Evolutionary conservation across 1,140 invertebrate species (phyloP).

Genomic region (Trialeurodes vaporariorum): DNA sequence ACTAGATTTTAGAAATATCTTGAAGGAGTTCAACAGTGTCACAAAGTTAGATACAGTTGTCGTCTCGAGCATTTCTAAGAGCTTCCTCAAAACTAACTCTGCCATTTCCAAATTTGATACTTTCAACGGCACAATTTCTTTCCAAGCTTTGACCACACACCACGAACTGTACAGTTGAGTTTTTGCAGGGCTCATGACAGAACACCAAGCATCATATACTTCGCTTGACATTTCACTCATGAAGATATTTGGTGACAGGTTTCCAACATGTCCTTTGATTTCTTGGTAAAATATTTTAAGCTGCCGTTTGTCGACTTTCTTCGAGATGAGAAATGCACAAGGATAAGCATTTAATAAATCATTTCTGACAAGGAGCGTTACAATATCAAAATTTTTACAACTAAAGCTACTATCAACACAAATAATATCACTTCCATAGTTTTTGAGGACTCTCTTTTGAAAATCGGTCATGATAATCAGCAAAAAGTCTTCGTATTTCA

Average conservation of each 20-base stretch:
- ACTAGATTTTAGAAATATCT: not conserved
- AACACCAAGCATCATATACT: slow-evolving; percentile 8
- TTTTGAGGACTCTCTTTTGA: not conserved
- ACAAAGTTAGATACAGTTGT: not conserved
- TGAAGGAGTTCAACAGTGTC: slow-evolving; percentile 1
- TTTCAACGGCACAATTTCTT: not conserved
- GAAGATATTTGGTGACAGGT: slow-evolving; percentile 7
- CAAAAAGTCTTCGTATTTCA: not conserved
- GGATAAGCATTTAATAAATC: slow-evolving; percentile 7
- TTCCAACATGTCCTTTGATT: slow-evolving; percentile 1
- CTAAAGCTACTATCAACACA: not conserved
- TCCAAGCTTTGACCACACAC: slow-evolving; percentile 3
- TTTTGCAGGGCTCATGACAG: slow-evolving; percentile 1
- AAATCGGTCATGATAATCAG: not conserved
- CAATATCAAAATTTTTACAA: not conserved
- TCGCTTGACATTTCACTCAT: slow-evolving; percentile 14
- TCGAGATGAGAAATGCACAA: slow-evolving; percentile 3
- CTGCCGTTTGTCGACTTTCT: not conserved
- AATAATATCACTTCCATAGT: not conserved
- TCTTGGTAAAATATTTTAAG: slow-evolving; percentile 8
- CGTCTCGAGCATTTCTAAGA: not conserved
- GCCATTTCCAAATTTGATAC: not conserved
- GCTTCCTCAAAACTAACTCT: not conserved
- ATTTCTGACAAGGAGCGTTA: not conserved
- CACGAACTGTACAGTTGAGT: not conserved